These are phyloP conservation scores for Luffia ferchaultella DNA, from an alignment of 2,888 invertebrate species.

Conservation along the genomic window DNA sequence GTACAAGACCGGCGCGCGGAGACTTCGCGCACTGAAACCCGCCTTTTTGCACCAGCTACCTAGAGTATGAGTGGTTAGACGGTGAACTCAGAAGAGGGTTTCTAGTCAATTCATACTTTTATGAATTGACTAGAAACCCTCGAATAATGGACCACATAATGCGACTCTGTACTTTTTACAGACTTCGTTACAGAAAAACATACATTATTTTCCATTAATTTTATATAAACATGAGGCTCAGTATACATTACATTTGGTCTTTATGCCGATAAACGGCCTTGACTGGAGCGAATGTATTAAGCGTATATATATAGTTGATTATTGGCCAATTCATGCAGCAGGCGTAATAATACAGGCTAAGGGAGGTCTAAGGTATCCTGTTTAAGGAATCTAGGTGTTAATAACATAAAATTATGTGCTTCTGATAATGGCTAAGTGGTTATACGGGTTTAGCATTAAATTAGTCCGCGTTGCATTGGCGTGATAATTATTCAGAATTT, in stretches of 20 bases:
- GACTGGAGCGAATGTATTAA: neutral
- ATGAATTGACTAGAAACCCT: neutral
- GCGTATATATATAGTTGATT: neutral
- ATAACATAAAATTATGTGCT: neutral
- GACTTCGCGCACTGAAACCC: too few species aligned
- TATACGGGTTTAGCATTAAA: neutral
- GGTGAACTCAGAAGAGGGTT: too few species aligned
- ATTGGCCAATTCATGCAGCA: neutral
- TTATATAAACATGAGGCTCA: neutral
- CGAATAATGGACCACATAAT: too few species aligned
- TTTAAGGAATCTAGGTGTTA: neutral
- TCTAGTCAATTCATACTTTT: neutral
- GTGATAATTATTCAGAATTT: too few species aligned
- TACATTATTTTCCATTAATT: neutral
- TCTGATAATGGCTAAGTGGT: neutral
- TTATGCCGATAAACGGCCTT: neutral
- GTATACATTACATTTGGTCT: neutral
- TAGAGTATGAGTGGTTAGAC: too few species aligned
- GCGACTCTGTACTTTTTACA: too few species aligned
- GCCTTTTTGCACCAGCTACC: too few species aligned
- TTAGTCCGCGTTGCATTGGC: too few species aligned
- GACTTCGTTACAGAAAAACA: neutral
- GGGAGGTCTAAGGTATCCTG: neutral
- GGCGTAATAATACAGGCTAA: neutral
- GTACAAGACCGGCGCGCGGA: too few species aligned